A percentile compares a stretch with the other conserved stretches of the same genome.
These are phyloP conservation scores for Pantherophis guttatus DNA, from an alignment of 2,113 vertebrate genomes.

Conservation along the genomic window DNA sequence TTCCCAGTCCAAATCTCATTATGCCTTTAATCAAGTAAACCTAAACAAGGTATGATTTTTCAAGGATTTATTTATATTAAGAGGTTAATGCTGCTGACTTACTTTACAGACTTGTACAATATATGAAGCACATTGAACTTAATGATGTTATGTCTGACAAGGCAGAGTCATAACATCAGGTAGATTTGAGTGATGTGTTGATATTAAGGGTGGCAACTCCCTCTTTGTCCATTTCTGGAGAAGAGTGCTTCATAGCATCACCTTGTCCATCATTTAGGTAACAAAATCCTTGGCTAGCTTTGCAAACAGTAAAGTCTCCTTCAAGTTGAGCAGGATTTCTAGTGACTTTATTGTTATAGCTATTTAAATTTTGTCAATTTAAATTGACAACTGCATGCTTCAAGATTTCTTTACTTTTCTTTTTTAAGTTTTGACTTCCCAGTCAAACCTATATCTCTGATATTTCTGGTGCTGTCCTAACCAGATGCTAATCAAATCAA, in stretches of 20 bases:
- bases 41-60: background rate
- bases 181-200: background rate
- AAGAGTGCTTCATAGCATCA: background rate
- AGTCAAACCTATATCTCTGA: background rate
- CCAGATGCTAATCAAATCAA: background rate
- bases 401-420: no score
- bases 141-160: background rate
- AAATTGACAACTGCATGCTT: background rate
- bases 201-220: background rate
- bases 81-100: background rate
- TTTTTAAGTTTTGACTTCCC: background rate
- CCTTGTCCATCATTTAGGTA: background rate
- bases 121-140: background rate
- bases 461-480: background rate
- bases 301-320: background rate
- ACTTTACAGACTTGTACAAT: background rate
- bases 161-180: background rate
- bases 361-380: background rate
- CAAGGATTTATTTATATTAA: background rate
- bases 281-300: background rate
- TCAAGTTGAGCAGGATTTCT: background rate
- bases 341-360: background rate
- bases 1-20: background rate
- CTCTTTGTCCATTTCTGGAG: background rate
- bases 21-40: background rate